Evolutionary conservation across 2,888 invertebrate species (phyloP).

Genomic region (Theretra japonica): DNA sequence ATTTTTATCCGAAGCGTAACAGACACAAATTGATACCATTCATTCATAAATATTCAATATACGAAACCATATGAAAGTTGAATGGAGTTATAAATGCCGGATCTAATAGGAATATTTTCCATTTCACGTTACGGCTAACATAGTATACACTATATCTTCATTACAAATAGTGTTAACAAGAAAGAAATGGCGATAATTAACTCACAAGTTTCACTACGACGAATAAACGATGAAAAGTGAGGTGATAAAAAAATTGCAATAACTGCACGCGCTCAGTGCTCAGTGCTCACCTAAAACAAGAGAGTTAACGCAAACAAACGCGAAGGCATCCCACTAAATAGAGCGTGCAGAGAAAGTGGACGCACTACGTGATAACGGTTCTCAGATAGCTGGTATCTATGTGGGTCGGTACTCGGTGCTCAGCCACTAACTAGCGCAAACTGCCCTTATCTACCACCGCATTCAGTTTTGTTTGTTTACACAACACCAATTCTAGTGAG

Average conservation of each 20-base stretch:
- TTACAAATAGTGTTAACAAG: neutral
- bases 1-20: slow-evolving; percentile 6
- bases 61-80: neutral
- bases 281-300: slow-evolving; percentile 8
- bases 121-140: neutral
- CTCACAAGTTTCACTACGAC: slow-evolving; percentile 9
- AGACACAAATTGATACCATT: slow-evolving; percentile 3
- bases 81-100: neutral
- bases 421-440: slow-evolving; percentile 64
- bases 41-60: neutral
- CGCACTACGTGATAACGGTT: slow-evolving; percentile 64
- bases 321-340: slow-evolving; percentile 53
- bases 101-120: neutral
- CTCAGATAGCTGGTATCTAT: slow-evolving; percentile 75
- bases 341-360: slow-evolving; percentile 72
- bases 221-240: slow-evolving; percentile 15
- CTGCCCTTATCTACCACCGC: slow-evolving; percentile 62
- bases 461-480: slow-evolving; percentile 53
- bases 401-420: slow-evolving; percentile 65
- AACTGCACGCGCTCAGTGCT: slow-evolving; percentile 11
- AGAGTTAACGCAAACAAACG: slow-evolving; percentile 41
- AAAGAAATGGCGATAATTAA: slow-evolving; percentile 5
- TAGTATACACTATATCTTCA: neutral
- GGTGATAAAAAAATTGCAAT: slow-evolving; percentile 2
- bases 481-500: slow-evolving; percentile 43